Percentiles rank a stretch among this genome's conserved stretches.
Conservation (phyloP, 2,797 vertebrate species). For the Scolopax rusticola region DNA sequence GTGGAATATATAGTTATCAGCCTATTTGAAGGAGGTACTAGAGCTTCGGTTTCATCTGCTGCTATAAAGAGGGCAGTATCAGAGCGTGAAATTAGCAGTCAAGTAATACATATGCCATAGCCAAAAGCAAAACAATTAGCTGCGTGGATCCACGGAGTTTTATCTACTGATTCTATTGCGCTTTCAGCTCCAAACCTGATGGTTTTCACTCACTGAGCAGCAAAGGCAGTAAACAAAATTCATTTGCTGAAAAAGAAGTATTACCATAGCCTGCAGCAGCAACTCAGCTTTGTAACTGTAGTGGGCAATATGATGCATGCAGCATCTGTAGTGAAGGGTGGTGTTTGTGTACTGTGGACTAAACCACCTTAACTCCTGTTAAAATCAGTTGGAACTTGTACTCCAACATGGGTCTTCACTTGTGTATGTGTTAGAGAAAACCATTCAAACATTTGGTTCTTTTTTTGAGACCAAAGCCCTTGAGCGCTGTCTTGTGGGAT, state of each 20-base stretch:
- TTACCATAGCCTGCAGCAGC: constrained; percentile 33
- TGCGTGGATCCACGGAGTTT: not conserved
- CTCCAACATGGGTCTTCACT: not conserved
- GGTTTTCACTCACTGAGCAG: not conserved
- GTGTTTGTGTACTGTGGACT: not conserved
- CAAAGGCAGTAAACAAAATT: constrained; percentile 45
- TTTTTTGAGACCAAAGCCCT: not conserved
- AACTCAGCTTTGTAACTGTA: not conserved
- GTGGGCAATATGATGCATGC: not conserved
- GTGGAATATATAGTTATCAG: constrained; percentile 33
- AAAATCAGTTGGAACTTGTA: not conserved
- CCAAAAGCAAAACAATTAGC: constrained; percentile 65
- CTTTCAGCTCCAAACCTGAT: constrained; percentile 11
- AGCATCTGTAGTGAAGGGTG: not conserved
- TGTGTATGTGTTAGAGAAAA: not conserved
- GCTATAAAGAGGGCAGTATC: constrained; percentile 50
- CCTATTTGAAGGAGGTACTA: not conserved
- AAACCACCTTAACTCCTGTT: not conserved
- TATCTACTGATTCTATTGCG: not conserved
- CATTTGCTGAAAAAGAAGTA: not conserved
- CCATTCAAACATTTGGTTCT: not conserved
- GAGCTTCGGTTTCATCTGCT: constrained; percentile 41
- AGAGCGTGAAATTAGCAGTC: constrained; percentile 63
- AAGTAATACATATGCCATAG: constrained; percentile 55
- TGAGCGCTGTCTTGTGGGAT: not conserved